Evolutionary conservation across 2,113 vertebrate species (phyloP).

Genomic region (Antechinus stuartii): DNA sequence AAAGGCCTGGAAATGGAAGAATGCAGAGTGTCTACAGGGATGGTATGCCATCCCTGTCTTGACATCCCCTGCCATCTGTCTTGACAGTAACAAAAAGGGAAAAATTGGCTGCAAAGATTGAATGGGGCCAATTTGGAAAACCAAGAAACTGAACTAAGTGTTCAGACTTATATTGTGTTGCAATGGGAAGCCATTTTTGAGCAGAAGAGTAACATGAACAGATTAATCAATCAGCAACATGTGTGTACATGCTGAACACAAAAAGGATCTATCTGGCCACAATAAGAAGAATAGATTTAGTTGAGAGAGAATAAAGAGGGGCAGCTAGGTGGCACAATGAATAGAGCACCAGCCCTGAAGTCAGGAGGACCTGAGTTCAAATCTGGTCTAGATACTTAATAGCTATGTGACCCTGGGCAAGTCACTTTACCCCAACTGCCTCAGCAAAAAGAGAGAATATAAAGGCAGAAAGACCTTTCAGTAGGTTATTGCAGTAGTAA

Average conservation of each 20-base stretch:
- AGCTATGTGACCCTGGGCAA: too few relatives aligned
- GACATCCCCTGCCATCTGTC: background rate
- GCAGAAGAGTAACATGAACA: background rate
- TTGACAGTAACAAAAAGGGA: background rate
- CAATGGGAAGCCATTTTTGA: background rate
- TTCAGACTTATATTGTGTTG: background rate
- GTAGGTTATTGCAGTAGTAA: background rate
- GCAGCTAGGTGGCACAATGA: too few relatives aligned
- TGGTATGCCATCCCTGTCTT: background rate
- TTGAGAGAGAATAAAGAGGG: background rate
- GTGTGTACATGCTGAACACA: background rate
- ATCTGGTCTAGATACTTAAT: too few relatives aligned
- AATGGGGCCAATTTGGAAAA: background rate
- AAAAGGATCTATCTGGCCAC: background rate
- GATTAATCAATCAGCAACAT: background rate
- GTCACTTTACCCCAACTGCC: too few relatives aligned
- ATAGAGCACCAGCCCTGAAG: too few relatives aligned
- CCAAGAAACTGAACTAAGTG: background rate
- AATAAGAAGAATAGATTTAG: background rate
- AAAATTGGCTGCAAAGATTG: background rate
- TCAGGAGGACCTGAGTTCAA: too few relatives aligned
- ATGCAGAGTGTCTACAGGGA: background rate
- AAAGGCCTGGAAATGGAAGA: background rate
- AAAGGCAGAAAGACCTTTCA: background rate
- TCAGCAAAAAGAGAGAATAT: too few relatives aligned